Conservation (phyloP, 2,888 invertebrate species). For the Sceliomorpha sp. region DNA sequence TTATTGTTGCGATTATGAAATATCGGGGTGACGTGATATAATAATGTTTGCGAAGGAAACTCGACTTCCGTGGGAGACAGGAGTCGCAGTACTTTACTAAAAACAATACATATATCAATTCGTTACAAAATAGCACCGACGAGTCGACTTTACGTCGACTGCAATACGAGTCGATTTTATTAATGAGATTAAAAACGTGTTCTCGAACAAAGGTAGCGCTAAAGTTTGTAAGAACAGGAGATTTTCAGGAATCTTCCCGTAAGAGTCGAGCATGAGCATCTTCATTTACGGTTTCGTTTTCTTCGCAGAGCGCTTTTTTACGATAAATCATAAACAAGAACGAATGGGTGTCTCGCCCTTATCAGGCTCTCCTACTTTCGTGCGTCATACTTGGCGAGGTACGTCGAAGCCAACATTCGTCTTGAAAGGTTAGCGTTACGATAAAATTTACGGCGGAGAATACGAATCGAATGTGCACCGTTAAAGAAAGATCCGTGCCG, state of each 20-base stretch:
- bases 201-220: not conserved
- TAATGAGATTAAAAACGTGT: not conserved
- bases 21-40: too few species aligned
- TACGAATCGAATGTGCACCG: constrained; percentile 48
- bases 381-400: constrained; percentile 30
- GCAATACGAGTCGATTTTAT: too few species aligned
- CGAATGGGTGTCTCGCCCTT: constrained; percentile 38
- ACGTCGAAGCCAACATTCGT: constrained; percentile 45
- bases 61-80: too few species aligned
- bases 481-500: constrained; percentile 38
- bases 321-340: constrained; percentile 47
- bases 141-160: too few species aligned
- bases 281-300: constrained; percentile 24
- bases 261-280: constrained; percentile 5
- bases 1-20: too few species aligned
- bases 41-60: too few species aligned
- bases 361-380: constrained; percentile 29
- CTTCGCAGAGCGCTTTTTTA: constrained; percentile 15
- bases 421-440: constrained; percentile 49
- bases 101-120: too few species aligned
- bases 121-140: too few species aligned
- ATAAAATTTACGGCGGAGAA: constrained; percentile 51
- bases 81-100: too few species aligned
- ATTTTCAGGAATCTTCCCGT: not conserved
- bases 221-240: not conserved